Evolutionary conservation across 2,888 invertebrate genomes (phyloP).

Genomic region (Oscheius sp.): DNA sequence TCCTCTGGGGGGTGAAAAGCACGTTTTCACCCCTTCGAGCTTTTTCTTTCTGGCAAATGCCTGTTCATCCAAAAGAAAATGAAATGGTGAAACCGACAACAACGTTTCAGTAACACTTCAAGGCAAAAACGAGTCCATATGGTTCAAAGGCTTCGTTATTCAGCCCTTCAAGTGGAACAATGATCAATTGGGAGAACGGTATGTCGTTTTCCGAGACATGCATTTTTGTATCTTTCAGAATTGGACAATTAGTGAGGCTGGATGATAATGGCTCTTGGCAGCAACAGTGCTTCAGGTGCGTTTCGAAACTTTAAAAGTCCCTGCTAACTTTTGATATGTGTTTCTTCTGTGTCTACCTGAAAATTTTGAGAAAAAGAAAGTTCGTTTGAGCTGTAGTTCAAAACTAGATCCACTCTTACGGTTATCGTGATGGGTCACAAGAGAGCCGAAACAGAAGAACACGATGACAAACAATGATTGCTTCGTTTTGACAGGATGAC

Average conservation of each 20-base stretch:
- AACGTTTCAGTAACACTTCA: slow-evolving; percentile 64
- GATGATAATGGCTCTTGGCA: slow-evolving; percentile 72
- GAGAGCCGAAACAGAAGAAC: no score
- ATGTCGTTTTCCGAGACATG: neutral
- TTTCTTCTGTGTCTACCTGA: no score
- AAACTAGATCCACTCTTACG: no score
- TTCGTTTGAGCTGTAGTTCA: no score
- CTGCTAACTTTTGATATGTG: no score
- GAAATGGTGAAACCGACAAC: neutral
- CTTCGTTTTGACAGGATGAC: no score
- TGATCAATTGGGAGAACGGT: slow-evolving; percentile 61
- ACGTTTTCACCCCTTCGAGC: neutral
- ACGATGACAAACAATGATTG: no score
- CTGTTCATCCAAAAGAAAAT: neutral
- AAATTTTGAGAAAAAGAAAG: no score
- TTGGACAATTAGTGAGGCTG: slow-evolving; percentile 68
- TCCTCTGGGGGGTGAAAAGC: slow-evolving; percentile 3
- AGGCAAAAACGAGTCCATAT: slow-evolving; percentile 64
- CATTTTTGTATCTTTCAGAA: slow-evolving; percentile 44
- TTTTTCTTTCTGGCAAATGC: neutral
- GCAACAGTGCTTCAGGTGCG: slow-evolving; percentile 67
- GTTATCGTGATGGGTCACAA: no score
- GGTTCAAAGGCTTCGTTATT: slow-evolving; percentile 72
- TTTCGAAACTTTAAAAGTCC: no score
- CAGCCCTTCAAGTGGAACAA: slow-evolving; percentile 69